A percentile compares a stretch with the other conserved stretches of the same genome.
These are phyloP conservation scores for Tipula helvola DNA, from an alignment of 2,888 invertebrate species.

Conservation along the genomic window DNA sequence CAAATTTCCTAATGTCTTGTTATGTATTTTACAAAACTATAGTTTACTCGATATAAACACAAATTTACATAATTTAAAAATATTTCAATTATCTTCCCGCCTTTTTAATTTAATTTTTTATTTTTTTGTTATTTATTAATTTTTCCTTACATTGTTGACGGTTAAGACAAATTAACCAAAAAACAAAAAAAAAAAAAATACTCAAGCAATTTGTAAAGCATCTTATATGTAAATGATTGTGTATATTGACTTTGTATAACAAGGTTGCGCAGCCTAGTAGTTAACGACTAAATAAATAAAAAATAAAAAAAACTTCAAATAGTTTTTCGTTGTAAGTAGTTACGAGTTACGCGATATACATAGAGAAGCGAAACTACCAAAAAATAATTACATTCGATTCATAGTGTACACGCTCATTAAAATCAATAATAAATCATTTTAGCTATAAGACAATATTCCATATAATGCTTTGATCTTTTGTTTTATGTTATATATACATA, in stretches of 20 bases:
- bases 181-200: background rate
- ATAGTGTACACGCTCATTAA: background rate
- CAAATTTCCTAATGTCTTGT: background rate
- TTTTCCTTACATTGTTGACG: background rate
- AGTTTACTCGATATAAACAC: background rate
- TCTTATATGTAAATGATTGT: background rate
- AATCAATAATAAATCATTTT: background rate
- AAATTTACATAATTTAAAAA: background rate
- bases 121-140: background rate
- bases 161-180: conserved; percentile 4
- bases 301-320: background rate
- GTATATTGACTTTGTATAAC: background rate
- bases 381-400: background rate
- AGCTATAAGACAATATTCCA: background rate
- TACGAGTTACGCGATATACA: background rate
- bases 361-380: background rate
- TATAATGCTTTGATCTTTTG: background rate
- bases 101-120: background rate
- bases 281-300: background rate
- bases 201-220: background rate
- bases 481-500: background rate
- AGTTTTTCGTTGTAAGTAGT: background rate
- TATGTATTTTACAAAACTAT: background rate
- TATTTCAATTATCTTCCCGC: background rate
- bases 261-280: background rate